Base-by-base conservation (phyloP, 1,140 invertebrate genomes). In the Aricia agestis region DNA sequence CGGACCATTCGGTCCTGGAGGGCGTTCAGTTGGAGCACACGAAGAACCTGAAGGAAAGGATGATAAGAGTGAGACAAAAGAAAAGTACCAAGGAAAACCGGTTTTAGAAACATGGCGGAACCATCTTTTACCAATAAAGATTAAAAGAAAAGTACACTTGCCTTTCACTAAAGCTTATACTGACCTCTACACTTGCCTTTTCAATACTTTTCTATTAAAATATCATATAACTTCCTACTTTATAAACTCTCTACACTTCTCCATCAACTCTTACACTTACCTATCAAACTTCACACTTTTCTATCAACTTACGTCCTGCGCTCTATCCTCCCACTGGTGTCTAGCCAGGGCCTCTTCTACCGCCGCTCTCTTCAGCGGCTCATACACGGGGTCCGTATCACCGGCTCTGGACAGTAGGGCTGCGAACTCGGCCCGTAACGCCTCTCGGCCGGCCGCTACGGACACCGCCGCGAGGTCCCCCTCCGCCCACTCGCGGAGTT, bases 401-500 rank as follows among this genome's bases (percentile, higher is more conserved):
- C 96, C 94, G 92, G 57, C 93, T 93, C 70, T 94, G 83, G 83
- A 94, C 95, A 82, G 95, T 42, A 99, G 95, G 17, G 94, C 93
- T 2, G 93, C 87, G 78, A 99, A 99, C 89, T 98, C 97, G 67
- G 96, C 93, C 78, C 96, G 93, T 6, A 99, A 90, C 6, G 97
- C 96, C 85, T 98, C 95, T 95, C 97, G 97, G 6, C 98, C 98
- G 69, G 96, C 94, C 79, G 94, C 92, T 11, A 92, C 81, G 9
- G 89, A 92, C 86, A 96, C 95, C 6, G 94, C 92, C 0, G 98
- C 98, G 66, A 99, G 89, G 52, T 95, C 95, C 66, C 96, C 94
- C 81, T 99, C 98, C 0, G 98, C 97, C 98, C 98, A 99, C 78
- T 99, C 96, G 76, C 97, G 96, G 13, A 99, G 90, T 86, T 98